A percentile compares a stretch with the other conserved stretches of the same genome.
These are phyloP conservation scores for Gobio gobio DNA, from an alignment of 2,113 vertebrate genomes.

Conservation along the genomic window DNA sequence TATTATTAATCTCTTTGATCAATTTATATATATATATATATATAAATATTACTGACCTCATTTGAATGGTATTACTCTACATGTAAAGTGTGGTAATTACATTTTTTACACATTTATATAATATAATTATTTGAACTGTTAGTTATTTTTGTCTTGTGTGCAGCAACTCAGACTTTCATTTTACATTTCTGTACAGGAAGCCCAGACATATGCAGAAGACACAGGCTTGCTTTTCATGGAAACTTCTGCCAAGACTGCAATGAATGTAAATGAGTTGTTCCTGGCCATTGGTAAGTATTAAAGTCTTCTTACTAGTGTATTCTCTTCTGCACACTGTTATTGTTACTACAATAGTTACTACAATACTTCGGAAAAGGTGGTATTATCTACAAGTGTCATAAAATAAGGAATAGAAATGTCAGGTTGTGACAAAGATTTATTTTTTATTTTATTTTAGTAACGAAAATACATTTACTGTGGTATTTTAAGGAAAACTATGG, in stretches of 20 bases:
- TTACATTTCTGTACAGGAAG: constrained; percentile 70
- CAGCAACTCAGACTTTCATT: background rate
- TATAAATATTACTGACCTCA: no score
- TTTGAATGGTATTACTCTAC: background rate
- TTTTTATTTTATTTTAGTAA: background rate
- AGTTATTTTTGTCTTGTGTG: background rate
- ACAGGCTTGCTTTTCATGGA: constrained; percentile 84
- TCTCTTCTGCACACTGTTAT: background rate
- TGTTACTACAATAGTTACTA: background rate
- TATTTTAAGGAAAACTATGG: background rate
- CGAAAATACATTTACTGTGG: background rate
- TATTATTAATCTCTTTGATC: background rate
- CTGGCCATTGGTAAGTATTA: constrained; percentile 79
- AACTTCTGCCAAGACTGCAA: constrained; percentile 84
- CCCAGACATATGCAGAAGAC: constrained; percentile 83
- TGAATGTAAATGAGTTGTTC: constrained; percentile 86
- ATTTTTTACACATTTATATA: background rate
- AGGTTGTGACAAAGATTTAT: background rate
- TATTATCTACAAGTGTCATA: background rate
- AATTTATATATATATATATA: background rate
- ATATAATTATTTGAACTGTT: background rate
- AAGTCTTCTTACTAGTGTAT: background rate
- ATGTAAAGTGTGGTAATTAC: background rate
- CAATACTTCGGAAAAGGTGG: background rate
- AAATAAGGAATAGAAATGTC: background rate